Evolutionary conservation across 1,140 invertebrate genomes (phyloP).

Genomic region (Trachymyrmex septentrionalis): DNA sequence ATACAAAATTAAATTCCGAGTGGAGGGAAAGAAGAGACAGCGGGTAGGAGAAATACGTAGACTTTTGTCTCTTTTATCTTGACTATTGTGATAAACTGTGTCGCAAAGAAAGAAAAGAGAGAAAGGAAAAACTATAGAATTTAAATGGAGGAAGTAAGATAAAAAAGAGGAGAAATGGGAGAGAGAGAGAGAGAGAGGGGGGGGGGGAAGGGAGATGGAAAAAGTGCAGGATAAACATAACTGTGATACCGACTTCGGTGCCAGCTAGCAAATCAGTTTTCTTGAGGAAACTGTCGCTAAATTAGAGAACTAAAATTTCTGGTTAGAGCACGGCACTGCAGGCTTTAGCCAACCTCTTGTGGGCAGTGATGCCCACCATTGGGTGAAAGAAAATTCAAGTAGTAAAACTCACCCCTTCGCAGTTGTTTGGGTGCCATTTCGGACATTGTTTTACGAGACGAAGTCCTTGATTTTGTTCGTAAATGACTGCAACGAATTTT

Average conservation of each 20-base stretch:
- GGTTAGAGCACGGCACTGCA: neutral
- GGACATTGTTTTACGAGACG: neutral
- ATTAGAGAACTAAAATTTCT: constrained; percentile 64
- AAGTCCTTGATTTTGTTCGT: constrained; percentile 1
- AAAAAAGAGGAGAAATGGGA: neutral
- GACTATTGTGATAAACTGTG: constrained; percentile 45
- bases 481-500: neutral
- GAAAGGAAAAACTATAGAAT: constrained; percentile 1
- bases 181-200: neutral
- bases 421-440: constrained; percentile 37
- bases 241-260: constrained; percentile 4
- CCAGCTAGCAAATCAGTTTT: constrained; percentile 32
- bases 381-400: constrained; percentile 39
- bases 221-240: constrained; percentile 68
- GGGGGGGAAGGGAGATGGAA: neutral
- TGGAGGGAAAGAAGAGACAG: neutral
- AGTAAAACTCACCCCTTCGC: constrained; percentile 38
- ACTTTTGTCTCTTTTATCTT: constrained; percentile 22
- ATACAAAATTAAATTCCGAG: constrained; percentile 2
- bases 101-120: neutral
- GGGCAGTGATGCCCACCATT: constrained; percentile 9
- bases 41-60: constrained; percentile 19
- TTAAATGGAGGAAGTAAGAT: constrained; percentile 40
- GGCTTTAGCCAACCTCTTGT: constrained; percentile 27
- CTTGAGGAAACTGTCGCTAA: constrained; percentile 28